Conservation (phyloP, 1,140 invertebrate species). For the Philopotamus ludificatus region DNA sequence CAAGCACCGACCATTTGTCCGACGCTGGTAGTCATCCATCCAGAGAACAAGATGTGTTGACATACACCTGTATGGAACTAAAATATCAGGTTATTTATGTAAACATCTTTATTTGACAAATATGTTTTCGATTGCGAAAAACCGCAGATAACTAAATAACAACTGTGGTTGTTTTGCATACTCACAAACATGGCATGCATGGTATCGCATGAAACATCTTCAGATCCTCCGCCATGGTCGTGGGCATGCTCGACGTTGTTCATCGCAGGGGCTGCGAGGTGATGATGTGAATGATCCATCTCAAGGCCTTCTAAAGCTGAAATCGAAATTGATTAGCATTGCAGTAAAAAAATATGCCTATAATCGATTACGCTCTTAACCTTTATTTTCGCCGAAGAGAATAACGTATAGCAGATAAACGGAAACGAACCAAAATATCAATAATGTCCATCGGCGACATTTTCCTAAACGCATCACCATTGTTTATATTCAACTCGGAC, state of each 20-base stretch:
- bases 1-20: conserved; percentile 78
- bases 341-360: background rate
- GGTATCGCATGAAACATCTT: background rate
- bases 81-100: too few relatives aligned
- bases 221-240: conserved; percentile 3
- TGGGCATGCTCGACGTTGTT: background rate
- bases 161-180: background rate
- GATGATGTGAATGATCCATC: conserved; percentile 17
- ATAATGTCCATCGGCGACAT: background rate
- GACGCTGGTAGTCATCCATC: conserved; percentile 72
- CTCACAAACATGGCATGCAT: conserved; percentile 29
- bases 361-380: background rate
- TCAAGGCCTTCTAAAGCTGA: background rate
- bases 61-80: conserved; percentile 77
- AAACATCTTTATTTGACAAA: background rate
- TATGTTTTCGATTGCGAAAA: background rate
- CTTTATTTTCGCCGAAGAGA: background rate
- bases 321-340: background rate
- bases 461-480: background rate
- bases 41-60: conserved; percentile 75
- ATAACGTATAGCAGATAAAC: background rate
- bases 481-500: background rate
- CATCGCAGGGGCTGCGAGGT: background rate
- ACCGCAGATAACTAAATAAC: background rate
- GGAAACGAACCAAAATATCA: background rate